Evolutionary conservation across 2,888 invertebrate genomes (phyloP), one percentile per base, ranked within the genome.

Genomic region (Rotaria sp.): DNA sequence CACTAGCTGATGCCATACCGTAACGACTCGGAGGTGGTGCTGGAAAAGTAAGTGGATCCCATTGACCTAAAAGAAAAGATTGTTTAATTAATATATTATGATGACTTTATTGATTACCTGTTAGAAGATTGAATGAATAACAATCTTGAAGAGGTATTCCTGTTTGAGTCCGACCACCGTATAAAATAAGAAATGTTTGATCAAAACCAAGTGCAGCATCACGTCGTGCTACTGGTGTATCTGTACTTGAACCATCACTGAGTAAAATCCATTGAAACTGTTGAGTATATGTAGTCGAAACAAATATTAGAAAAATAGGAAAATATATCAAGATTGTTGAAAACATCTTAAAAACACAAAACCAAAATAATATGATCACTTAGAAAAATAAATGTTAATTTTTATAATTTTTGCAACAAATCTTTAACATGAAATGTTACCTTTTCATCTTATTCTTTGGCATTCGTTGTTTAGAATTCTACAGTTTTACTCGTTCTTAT

Each of bases 1-100:
- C n/a, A 80, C 80, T 80, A 11, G 80, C 80, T 4, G 41, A 45
- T 41, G 80, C 80, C 80, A 80, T 80, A 45, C 80, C 80, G 45
- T 80, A 80, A 45, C 80, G 80, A 45, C n/a, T 80, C 24, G 45
- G 3, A 26, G 80, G 80, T n/a, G 80, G 80, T 7, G 26, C 13
- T 80, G 41, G 80, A 45, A 80, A 80, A 45, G 11, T 45, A n/a
- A 80, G 45, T 45, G 4, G 0, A n/a, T 80, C 80, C 80, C 80
- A 80, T 80, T 45, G 45, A n/a, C 80, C 80, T 80, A 80, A 41
- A 80, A 50, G 18, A 50, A 13, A n/a, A 11, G 7, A 8, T 21
- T 24, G 21, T 38, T 35, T 15, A 35, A 35, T 35, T 67, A 35
- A 67, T 21, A 35, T 26, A 24, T 26, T 26, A 26, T 55, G 26